phyloP scores from a whole-genome alignment of 2,888 invertebrate genomes.

The Zaprionus lineosus region DNA sequence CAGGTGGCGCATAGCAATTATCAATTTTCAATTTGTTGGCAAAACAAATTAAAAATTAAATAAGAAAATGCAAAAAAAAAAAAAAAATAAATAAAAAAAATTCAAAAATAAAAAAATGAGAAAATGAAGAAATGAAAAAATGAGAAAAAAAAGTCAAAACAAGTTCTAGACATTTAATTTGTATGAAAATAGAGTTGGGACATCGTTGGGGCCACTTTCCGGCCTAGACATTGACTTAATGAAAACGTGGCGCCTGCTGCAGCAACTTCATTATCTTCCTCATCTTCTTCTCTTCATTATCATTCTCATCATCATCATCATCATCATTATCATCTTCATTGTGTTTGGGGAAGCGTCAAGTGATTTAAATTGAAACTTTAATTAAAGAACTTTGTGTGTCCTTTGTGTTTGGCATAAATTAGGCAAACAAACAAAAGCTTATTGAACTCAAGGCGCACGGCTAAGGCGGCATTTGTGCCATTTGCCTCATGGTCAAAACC shows the following conservation, averaged over 20 bases:
- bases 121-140: not conserved
- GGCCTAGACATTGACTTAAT: slow-evolving; percentile 56
- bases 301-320: not conserved
- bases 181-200: slow-evolving; percentile 56
- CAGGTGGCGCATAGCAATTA: slow-evolving; percentile 56
- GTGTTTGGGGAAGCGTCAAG: slow-evolving; percentile 45
- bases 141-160: slow-evolving; percentile 11
- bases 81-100: slow-evolving; percentile 5
- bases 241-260: slow-evolving; percentile 65
- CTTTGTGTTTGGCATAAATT: slow-evolving; percentile 54
- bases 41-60: slow-evolving; percentile 12
- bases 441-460: slow-evolving; percentile 59
- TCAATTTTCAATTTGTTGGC: slow-evolving; percentile 48
- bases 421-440: slow-evolving; percentile 67
- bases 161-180: slow-evolving; percentile 60
- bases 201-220: slow-evolving; percentile 29
- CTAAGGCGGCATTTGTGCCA: slow-evolving; percentile 15
- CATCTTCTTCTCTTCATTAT: not conserved
- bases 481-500: slow-evolving; percentile 65
- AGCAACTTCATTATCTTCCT: not conserved
- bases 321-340: slow-evolving; percentile 16
- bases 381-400: slow-evolving; percentile 61
- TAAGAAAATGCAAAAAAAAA: slow-evolving; percentile 3
- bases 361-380: slow-evolving; percentile 71
- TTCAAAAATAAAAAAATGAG: not conserved